Evolutionary conservation across 2,113 vertebrate genomes (phyloP), one percentile per base, ranked within the genome.

Genomic region (Motacilla alba): DNA sequence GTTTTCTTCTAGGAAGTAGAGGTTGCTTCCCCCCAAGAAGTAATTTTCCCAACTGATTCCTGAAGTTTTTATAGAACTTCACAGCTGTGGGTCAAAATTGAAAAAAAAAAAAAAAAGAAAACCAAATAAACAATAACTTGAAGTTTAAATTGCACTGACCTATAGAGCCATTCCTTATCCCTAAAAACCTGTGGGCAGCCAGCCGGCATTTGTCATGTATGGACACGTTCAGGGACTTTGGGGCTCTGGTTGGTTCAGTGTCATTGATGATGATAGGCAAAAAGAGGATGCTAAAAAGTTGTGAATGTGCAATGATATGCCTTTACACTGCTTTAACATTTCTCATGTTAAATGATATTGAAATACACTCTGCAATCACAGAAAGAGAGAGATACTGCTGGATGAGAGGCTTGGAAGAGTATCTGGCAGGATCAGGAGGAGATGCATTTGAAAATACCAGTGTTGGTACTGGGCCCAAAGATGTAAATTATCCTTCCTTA

Each of bases 21-120:
- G 5, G 3, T 46, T 37, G 6, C 27, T 84, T 74, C 3, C 2
- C 10, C 11, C 3, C 4, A 47, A 16, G 10, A 58, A 6, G 4
- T 55, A 56, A 31, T 56, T 77, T 56, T 55, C 10, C 21, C 27
- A 52, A 15, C 2, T 4, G 10, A 55, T 31, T 53, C 13, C 16
- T 68, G 19, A 83, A 60, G 17, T 60, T 56, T 79, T 72, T 46
- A 44, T 3, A 2, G 12, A 52, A 56, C 46, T 69, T 62, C 59
- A 70, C 20, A 68, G 9, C 27, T 37, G 4, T 0, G 1, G 23
- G 50, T 63, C 53, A 85, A 87, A 70, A 30, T 23, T 30, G 3
- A 8, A 24, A 60, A 16, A 52, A 41, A 55, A 6, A 3, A 50
- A n/a, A 15, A 24, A 15, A 27, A 35, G 35, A 35, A 35, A 5